Evolutionary conservation across 2,888 invertebrate genomes (phyloP).

Genomic region (Protodeltote pygarga): DNA sequence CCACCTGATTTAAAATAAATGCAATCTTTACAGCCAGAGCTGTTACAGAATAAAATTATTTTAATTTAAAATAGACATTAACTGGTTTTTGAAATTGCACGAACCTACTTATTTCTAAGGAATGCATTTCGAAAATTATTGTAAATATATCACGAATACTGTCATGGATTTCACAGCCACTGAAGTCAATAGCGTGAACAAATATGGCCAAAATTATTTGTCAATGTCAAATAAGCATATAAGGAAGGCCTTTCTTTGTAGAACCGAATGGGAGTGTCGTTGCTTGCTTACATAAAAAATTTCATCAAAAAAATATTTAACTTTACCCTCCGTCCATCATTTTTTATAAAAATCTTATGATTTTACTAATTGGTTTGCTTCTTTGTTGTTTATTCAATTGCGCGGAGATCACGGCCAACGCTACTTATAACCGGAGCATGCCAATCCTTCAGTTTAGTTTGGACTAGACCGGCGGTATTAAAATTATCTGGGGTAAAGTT

Average conservation of each 20-base stretch:
- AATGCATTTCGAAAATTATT: conserved; percentile 33
- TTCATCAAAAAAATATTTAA: conserved; percentile 6
- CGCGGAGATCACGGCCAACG: conserved; percentile 21
- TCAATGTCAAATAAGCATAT: conserved; percentile 18
- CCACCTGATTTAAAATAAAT: no score
- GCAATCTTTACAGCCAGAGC: no score
- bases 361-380: background rate
- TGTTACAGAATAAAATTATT: no score
- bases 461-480: conserved; percentile 56
- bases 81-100: conserved; percentile 6
- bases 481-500: conserved; percentile 80
- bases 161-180: conserved; percentile 52
- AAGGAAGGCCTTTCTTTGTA: conserved; percentile 6
- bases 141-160: conserved; percentile 36
- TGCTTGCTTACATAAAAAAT: conserved; percentile 9
- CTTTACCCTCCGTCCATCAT: background rate
- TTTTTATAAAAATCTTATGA: conserved; percentile 1
- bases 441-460: conserved; percentile 55
- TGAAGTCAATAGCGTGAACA: conserved; percentile 41
- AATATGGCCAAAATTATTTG: conserved; percentile 29
- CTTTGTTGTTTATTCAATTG: conserved; percentile 25
- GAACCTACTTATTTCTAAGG: conserved; percentile 33
- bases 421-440: conserved; percentile 34
- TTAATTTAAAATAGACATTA: conserved; percentile 6
- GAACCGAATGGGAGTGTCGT: conserved; percentile 4